Conservation (phyloP, 2,797 vertebrate genomes). For the Apodemus agrarius region DNA sequence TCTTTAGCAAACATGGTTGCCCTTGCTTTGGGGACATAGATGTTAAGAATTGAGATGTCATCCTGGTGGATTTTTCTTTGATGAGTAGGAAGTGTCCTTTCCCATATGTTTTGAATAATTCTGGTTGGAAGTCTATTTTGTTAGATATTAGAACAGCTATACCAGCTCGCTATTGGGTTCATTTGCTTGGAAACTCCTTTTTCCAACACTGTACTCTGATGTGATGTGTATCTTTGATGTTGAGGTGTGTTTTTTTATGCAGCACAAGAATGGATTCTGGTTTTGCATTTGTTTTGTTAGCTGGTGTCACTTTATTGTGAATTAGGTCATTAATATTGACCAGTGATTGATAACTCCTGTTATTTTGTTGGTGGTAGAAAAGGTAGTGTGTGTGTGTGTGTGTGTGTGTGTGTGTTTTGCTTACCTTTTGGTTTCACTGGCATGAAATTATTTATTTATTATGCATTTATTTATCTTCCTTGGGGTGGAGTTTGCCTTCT, state of each 20-base stretch:
- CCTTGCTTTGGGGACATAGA: too few relatives aligned
- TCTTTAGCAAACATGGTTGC: too few relatives aligned
- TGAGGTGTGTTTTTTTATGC: neutral
- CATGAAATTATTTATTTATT: too few relatives aligned
- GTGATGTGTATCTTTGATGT: neutral
- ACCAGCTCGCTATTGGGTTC: neutral
- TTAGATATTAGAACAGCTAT: neutral
- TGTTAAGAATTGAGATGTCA: too few relatives aligned
- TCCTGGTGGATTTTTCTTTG: neutral
- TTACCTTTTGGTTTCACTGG: too few relatives aligned
- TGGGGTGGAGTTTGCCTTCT: neutral
- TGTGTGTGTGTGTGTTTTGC: neutral
- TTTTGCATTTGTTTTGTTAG: neutral
- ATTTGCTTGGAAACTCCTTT: neutral
- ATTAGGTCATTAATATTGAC: neutral
- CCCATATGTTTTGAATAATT: neutral
- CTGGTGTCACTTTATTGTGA: neutral
- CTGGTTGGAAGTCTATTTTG: neutral
- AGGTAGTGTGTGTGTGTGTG: neutral
- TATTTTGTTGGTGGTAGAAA: neutral
- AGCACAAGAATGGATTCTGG: neutral
- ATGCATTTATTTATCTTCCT: neutral
- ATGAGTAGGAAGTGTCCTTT: neutral
- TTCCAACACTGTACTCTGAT: neutral
- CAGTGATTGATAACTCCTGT: neutral